Evolutionary conservation across 2,888 invertebrate species (phyloP).

Genomic region (Acleris laterana): DNA sequence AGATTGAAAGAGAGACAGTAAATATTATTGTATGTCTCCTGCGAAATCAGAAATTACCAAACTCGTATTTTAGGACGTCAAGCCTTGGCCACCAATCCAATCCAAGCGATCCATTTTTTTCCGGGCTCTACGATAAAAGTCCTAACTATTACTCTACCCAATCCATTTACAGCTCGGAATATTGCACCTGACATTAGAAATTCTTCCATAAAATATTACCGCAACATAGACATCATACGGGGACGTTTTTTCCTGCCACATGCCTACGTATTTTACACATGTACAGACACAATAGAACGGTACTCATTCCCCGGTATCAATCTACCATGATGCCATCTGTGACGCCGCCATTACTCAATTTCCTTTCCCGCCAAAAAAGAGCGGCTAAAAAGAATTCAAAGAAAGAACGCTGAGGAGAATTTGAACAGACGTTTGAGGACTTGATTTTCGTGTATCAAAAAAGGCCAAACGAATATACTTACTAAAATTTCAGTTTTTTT

Average conservation of each 20-base stretch:
- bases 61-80: too few species aligned
- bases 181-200: slow-evolving; percentile 8
- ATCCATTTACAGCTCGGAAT: slow-evolving; percentile 5
- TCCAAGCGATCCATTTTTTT: too few species aligned
- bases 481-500: background rate
- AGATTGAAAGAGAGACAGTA: too few species aligned
- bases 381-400: slow-evolving; percentile 64
- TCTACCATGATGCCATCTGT: slow-evolving; percentile 83
- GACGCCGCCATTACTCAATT: slow-evolving; percentile 82
- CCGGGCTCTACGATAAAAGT: background rate
- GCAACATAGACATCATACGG: slow-evolving; percentile 6
- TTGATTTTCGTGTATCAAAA: background rate
- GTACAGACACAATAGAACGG: slow-evolving; percentile 65
- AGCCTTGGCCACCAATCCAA: too few species aligned
- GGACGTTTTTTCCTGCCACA: slow-evolving; percentile 21
- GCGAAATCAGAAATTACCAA: too few species aligned
- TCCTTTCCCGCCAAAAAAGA: slow-evolving; percentile 73
- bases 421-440: slow-evolving; percentile 51
- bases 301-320: slow-evolving; percentile 79
- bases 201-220: slow-evolving; percentile 18
- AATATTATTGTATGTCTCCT: too few species aligned
- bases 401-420: slow-evolving; percentile 46
- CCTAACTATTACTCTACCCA: slow-evolving; percentile 2
- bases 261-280: slow-evolving; percentile 42
- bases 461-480: background rate